These are phyloP conservation scores for Drosophila anceps DNA, from an alignment of 2,888 invertebrate genomes.

Conservation along the genomic window DNA sequence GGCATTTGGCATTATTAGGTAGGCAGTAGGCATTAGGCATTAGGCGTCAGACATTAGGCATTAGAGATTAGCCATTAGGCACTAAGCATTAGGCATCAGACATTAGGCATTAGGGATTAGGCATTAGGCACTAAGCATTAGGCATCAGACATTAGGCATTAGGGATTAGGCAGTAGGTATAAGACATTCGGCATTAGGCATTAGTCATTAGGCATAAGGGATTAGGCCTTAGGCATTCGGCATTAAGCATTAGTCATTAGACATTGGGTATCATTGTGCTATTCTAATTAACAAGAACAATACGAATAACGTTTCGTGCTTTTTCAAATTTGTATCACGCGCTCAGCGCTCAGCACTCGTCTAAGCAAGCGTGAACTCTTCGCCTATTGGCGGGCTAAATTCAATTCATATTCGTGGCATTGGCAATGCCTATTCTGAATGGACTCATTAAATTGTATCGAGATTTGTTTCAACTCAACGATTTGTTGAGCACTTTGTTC, in stretches of 20 bases:
- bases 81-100: background rate
- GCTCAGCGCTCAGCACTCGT: conserved; percentile 9
- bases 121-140: background rate
- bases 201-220: background rate
- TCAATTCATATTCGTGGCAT: conserved; percentile 34
- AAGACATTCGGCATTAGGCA: background rate
- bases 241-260: background rate
- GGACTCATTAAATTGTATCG: conserved; percentile 67
- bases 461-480: conserved; percentile 61
- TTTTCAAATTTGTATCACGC: background rate
- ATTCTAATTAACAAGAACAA: background rate
- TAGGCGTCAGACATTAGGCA: background rate
- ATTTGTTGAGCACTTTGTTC: conserved; percentile 57
- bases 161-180: background rate
- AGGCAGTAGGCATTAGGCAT: background rate
- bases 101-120: background rate
- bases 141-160: background rate
- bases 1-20: background rate
- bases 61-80: background rate
- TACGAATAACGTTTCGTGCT: background rate
- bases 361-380: conserved; percentile 20
- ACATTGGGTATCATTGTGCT: too few species aligned
- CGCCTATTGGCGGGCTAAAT: conserved; percentile 28
- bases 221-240: background rate
- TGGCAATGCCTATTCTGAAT: conserved; percentile 46